A percentile compares a stretch with the other conserved stretches of the same genome.
phyloP scores from a whole-genome alignment of 2,797 vertebrate species.

The Merluccius polli region DNA sequence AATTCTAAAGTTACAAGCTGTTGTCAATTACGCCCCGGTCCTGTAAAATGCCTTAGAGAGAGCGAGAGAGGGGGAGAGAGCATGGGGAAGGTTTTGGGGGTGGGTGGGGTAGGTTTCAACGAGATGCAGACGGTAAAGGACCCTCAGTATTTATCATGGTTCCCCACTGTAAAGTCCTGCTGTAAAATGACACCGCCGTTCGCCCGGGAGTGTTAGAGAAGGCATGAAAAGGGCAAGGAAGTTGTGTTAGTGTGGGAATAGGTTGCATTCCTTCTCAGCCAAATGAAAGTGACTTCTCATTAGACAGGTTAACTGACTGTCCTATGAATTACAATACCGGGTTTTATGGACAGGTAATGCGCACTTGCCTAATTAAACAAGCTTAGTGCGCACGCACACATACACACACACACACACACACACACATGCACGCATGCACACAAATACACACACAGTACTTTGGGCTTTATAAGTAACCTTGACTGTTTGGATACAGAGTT shows the following conservation, averaged over 20 bases:
- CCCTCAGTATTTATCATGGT: not conserved
- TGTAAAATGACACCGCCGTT: not conserved
- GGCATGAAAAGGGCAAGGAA: not conserved
- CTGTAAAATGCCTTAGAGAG: conserved; percentile 14
- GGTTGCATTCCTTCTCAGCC: not conserved
- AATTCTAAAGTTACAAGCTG: conserved; percentile 34
- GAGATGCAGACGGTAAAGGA: not conserved
- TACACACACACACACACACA: not conserved
- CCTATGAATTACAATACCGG: conserved; percentile 56
- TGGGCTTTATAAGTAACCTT: not conserved
- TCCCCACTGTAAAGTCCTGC: not conserved
- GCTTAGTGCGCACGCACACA: conserved; percentile 17
- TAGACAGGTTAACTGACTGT: conserved; percentile 48
- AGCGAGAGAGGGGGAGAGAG: not conserved
- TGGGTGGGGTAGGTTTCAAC: not conserved
- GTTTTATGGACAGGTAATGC: conserved; percentile 59
- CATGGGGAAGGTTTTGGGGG: not conserved
- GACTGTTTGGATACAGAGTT: not conserved
- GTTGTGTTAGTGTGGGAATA: not conserved
- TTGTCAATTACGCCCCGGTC: conserved; percentile 29
- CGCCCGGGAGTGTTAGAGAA: not conserved
- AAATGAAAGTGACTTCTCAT: conserved; percentile 35
- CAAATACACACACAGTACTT: not conserved
- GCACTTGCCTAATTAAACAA: conserved; percentile 56
- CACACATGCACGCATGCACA: not conserved